Conservation (phyloP, 1,140 invertebrate genomes). For the Drosophila virilis region DNA sequence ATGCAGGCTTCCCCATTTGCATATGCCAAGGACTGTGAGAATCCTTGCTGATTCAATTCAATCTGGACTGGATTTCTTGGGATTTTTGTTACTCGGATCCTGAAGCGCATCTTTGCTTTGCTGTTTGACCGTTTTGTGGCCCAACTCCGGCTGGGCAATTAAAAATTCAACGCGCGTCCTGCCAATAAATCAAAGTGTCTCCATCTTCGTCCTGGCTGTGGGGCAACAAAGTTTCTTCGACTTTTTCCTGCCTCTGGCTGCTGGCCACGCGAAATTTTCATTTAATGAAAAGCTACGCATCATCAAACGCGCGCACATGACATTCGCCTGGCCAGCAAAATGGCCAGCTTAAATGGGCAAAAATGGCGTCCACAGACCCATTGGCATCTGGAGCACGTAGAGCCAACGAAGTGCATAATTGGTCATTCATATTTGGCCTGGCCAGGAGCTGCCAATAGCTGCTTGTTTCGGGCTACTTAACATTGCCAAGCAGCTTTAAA, state of each 20-base stretch:
- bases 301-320: constrained; percentile 74
- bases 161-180: constrained; percentile 75
- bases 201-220: constrained; percentile 40
- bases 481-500: constrained; percentile 31
- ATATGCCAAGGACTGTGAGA: constrained; percentile 38
- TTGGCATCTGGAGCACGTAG: constrained; percentile 75
- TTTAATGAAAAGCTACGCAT: constrained; percentile 83
- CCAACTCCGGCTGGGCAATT: constrained; percentile 41
- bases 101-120: too few species aligned
- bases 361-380: constrained; percentile 35
- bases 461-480: not conserved
- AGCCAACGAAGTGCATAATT: constrained; percentile 80
- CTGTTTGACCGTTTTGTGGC: constrained; percentile 1
- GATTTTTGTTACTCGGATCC: too few species aligned
- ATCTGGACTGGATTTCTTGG: constrained; percentile 5
- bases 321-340: constrained; percentile 26
- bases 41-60: constrained; percentile 67
- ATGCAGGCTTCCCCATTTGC: constrained; percentile 40
- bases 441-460: constrained; percentile 14
- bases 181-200: constrained; percentile 82
- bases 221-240: constrained; percentile 60
- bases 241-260: constrained; percentile 26
- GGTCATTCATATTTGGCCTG: constrained; percentile 75
- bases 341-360: constrained; percentile 35
- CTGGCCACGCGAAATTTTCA: constrained; percentile 75